Conservation (phyloP, 2,888 invertebrate species). For the Ennomos fuscantarius region DNA sequence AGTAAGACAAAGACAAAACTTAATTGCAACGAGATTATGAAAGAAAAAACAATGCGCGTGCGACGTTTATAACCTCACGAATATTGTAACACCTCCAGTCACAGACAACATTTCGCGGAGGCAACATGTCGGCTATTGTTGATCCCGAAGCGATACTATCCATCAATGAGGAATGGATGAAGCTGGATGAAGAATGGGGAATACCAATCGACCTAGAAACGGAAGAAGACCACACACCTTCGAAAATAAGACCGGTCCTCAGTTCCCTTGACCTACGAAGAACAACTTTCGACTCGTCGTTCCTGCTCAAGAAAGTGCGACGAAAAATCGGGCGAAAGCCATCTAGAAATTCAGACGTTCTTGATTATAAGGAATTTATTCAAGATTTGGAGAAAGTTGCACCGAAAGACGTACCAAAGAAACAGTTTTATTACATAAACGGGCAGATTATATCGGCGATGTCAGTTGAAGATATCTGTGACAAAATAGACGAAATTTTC, state of each 20-base stretch:
- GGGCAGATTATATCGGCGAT: conserved; percentile 69
- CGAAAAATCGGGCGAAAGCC: conserved; percentile 58
- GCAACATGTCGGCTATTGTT: conserved; percentile 44
- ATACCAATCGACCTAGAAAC: conserved; percentile 71
- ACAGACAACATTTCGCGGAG: conserved; percentile 4
- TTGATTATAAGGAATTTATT: conserved; percentile 69
- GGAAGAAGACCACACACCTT: conserved; percentile 56
- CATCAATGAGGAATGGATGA: conserved; percentile 71
- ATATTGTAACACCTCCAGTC: conserved; percentile 24
- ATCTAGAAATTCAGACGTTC: conserved; percentile 55
- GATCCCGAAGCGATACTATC: conserved; percentile 68
- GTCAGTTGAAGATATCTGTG: conserved; percentile 72
- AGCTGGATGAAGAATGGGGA: conserved; percentile 72
- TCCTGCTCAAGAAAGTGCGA: conserved; percentile 64
- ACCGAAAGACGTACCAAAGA: conserved; percentile 43
- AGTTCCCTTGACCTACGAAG: conserved; percentile 64
- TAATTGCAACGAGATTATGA: background rate
- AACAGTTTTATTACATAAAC: conserved; percentile 62
- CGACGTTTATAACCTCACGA: conserved; percentile 26
- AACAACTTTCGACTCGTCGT: conserved; percentile 73
- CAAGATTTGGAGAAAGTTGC: conserved; percentile 54
- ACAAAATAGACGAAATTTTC: conserved; percentile 71
- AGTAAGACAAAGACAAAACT: conserved; percentile 25
- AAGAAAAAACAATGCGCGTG: conserved; percentile 20
- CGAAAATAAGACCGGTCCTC: conserved; percentile 55